Evolutionary conservation across 2,888 invertebrate species (phyloP), one percentile per base, ranked within the genome.

Genomic region (Heliconius aoede): DNA sequence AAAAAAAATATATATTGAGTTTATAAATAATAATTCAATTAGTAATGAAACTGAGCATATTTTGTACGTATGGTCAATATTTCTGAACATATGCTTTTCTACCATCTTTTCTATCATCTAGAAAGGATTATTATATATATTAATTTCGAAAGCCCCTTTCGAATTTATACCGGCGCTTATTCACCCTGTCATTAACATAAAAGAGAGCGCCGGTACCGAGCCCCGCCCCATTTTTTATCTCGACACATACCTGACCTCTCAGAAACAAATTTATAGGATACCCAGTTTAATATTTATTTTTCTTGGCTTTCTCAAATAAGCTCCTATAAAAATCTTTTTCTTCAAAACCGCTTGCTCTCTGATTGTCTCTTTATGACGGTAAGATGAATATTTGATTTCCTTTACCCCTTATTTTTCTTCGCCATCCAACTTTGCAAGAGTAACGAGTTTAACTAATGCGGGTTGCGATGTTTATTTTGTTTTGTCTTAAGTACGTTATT

Each of bases 381-480:
- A 67, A 73, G 58, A 58, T 72, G 75, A 75, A 78, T 78, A 78
- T 78, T 78, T 78, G 71, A 75, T 75, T 58, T 68, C 72, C 36
- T 71, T 64, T 64, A 60, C 71, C 51, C 77, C 75, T 78, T 75
- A 72, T 72, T 78, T 78, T 76, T 78, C 72, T 78, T 75, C 62
- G 65, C 74, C 51, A 67, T 74, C 28, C 72, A 69, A 68, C 68
- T 75, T 78, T 76, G 68, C 68, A 69, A 75, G 75, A 68, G 72
- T 78, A 78, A 78, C 72, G 72, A 76, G 75, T 72, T 78, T 76
- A 68, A 73, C 75, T 78, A 65, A 58, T 61, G 75, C 68, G 72
- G 58, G 28, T 30, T 64, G 72, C 46, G 68, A 11, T 36, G 61
- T 58, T 67, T 72, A 55, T 72, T 72, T 72, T 64, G 24, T 72